Evolutionary conservation across 2,113 vertebrate genomes (phyloP).

Genomic region (Seriola dumerili): DNA sequence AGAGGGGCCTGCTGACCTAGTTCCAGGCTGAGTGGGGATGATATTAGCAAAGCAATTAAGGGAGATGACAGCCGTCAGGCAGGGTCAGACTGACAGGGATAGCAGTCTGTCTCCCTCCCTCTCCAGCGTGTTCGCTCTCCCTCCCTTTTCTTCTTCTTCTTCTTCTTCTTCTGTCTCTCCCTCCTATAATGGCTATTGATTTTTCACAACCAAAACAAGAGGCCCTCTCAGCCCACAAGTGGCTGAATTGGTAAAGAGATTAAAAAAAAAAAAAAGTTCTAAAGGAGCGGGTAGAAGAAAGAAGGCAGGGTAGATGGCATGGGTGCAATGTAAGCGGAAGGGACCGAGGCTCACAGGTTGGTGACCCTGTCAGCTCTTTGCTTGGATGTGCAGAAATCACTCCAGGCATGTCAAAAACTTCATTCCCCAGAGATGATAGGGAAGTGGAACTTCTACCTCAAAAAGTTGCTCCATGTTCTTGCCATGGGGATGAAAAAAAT

Average conservation of each 20-base stretch:
- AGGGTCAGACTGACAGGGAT: slow-evolving; percentile 77
- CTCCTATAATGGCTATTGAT: slow-evolving; percentile 80
- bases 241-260: slow-evolving; percentile 54
- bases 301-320: neutral
- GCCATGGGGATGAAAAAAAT: slow-evolving; percentile 31
- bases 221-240: slow-evolving; percentile 55
- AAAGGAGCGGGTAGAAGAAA: neutral
- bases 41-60: slow-evolving; percentile 85
- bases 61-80: slow-evolving; percentile 81
- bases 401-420: slow-evolving; percentile 58
- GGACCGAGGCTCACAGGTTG: slow-evolving; percentile 37
- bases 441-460: slow-evolving; percentile 45
- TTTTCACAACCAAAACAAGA: slow-evolving; percentile 77
- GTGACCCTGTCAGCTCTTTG: slow-evolving; percentile 56
- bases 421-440: slow-evolving; percentile 56
- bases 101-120: slow-evolving; percentile 57
- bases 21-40: slow-evolving; percentile 78
- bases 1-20: slow-evolving; percentile 77
- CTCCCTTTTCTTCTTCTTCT: slow-evolving; percentile 3
- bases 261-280: slow-evolving; percentile 30
- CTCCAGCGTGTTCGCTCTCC: slow-evolving; percentile 23
- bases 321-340: slow-evolving; percentile 11
- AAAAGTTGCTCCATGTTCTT: slow-evolving; percentile 45
- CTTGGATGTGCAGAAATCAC: slow-evolving; percentile 59
- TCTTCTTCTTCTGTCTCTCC: slow-evolving; percentile 33